Evolutionary conservation across 2,888 invertebrate genomes (phyloP), one percentile per base, ranked within the genome.

Genomic region (Melieria crassipennis): DNA sequence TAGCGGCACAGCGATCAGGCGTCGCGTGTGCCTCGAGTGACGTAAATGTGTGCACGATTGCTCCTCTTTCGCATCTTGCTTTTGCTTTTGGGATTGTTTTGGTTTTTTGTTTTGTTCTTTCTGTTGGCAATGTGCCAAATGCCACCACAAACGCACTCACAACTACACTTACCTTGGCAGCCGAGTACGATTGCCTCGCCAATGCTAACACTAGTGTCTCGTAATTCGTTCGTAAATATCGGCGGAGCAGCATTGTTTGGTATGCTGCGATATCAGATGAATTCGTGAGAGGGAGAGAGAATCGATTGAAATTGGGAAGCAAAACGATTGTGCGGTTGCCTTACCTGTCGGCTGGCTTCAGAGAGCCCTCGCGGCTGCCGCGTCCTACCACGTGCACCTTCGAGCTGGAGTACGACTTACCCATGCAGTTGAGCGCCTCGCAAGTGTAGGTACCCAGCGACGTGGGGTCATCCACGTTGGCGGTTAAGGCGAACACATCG

Each of bases 381-480:
- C 91, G 91, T 13, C 93, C 93, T 65, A 92, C 90, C 9, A 95
- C 93, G 81, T 94, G 94, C 10, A 96, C 93, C 85, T 92, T 93
- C 5, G 95, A 95, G 47, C 93, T 93, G 69, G 95, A 95, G 81
- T 92, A 92, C 1, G 93, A 91, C 75, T 91, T 91, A 43, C 96
- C 96, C 94, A 96, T 94, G 84, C 95, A 95, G 87, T 96, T 96
- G 67, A 92, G 89, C 0, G 95, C 96, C 84, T 95, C 94, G 80
- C 96, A 96, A 0, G 94, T 93, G 84, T 96, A 96, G 0, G 93
- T 94, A 45, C 96, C 96, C 70, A 96, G 88, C 0, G 95, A 94
- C 0, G 94, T 94, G 4, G 94, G 94, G 83, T 96, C 95, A 72
- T 93, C 92, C 0, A 93, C 91, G 83, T 93, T 93, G 0, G 94